Base-by-base conservation (phyloP, 1,140 invertebrate species). In the Galleria mellonella region DNA sequence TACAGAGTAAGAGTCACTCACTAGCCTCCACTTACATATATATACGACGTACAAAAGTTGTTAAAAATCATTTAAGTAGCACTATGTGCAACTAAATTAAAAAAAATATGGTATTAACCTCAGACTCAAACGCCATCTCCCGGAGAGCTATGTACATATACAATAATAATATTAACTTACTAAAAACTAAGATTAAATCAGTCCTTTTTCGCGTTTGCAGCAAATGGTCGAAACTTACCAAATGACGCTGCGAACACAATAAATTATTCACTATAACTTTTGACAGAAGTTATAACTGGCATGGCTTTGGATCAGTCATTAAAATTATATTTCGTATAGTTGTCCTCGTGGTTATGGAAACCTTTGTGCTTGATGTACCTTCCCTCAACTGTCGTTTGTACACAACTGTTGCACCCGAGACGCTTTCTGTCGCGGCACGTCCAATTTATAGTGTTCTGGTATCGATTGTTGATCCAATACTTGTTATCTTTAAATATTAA, bases 361-460 rank as follows among this genome's bases (percentile, higher is more conserved):
- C 82, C 82, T 12, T 82, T 85, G 17, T 83, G 78, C 43, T 82
- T 85, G 32, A 83, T 61, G 47, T 82, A 83, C 7, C 79, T 46
- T 0, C 82, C 82, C 39, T 85, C 82, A 4, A 76, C 58, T 0
- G 78, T 82, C 0, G 82, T 85, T 33, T 85, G 82, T 1, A 85
- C 61, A 14, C 82, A 83, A 52, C 79, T 82, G 49, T 66, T 76
- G 61, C 82, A 85, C 1, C 79, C 79, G 1, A 82, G 51, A 2
- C 77, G 54, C 40, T 85, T 83, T 1, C 79, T 46, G 29, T 85
- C 82, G 31, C 76, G 67, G 54, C 82, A 85, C 0, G 82, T 83
- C 82, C 82, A 85, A 17, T 85, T 85, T n/a, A 85, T 85, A 0
- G 82, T 85, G 42, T 83, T 85, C 52, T 83, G 79, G 36, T 85